A percentile compares a stretch with the other conserved stretches of the same genome.
Conservation (phyloP, 1,140 invertebrate genomes). For the Brachionus sp. region DNA sequence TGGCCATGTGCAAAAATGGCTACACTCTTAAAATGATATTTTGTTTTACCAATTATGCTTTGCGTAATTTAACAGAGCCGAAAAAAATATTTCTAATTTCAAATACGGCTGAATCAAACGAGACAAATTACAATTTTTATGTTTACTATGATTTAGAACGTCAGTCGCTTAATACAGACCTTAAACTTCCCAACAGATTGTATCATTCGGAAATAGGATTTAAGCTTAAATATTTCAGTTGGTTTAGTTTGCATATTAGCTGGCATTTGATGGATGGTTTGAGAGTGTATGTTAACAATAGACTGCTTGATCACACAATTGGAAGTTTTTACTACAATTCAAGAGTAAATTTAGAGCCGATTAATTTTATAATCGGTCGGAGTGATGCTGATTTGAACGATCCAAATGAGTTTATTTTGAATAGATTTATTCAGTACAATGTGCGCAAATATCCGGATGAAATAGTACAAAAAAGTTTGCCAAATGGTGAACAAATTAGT, state of each 20-base stretch:
- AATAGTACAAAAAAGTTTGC: not conserved
- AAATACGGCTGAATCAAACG: not conserved
- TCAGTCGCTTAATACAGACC: not conserved
- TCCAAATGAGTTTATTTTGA: conserved; percentile 30
- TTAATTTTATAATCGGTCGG: not conserved
- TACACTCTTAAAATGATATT: conserved; percentile 24
- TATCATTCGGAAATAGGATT: not conserved
- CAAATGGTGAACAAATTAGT: not conserved
- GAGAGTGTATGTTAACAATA: conserved; percentile 10
- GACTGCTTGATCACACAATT: not conserved
- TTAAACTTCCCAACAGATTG: not conserved
- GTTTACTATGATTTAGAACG: not conserved
- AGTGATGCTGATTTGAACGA: not conserved
- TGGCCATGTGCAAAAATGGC: conserved; percentile 20
- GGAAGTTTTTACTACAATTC: conserved; percentile 33
- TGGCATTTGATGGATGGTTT: not conserved
- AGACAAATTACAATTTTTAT: not conserved
- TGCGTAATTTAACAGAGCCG: not conserved
- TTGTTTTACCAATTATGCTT: conserved; percentile 29
- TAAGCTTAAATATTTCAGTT: conserved; percentile 19
- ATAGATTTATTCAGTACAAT: conserved; percentile 28
- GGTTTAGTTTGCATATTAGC: not conserved
- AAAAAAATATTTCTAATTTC: not conserved
- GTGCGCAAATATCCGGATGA: conserved; percentile 44
- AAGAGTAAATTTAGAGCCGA: not conserved